Evolutionary conservation across 2,888 invertebrate species (phyloP).

Genomic region (Limnephilus marmoratus): DNA sequence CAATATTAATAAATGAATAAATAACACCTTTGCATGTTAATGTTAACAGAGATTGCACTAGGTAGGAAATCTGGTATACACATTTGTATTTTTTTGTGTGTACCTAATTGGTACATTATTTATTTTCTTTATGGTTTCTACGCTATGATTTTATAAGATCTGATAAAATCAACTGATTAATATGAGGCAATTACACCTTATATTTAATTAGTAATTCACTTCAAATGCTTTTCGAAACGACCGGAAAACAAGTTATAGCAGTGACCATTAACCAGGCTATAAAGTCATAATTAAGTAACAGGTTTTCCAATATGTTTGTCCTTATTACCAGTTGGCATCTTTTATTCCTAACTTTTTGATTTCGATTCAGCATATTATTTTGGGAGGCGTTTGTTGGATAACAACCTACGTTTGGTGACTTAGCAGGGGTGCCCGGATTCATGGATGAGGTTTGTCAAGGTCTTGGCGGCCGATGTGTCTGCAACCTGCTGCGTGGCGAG

Average conservation of each 20-base stretch:
- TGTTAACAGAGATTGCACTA: too few relatives aligned
- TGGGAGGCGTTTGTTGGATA: too few relatives aligned
- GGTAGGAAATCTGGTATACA: not conserved
- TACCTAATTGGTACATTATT: not conserved
- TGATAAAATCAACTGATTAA: slow-evolving; percentile 23
- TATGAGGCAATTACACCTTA: slow-evolving; percentile 7
- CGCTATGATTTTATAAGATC: not conserved
- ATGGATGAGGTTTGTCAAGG: too few relatives aligned
- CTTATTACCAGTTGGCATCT: not conserved
- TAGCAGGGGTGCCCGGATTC: too few relatives aligned
- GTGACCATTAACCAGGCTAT: slow-evolving; percentile 27
- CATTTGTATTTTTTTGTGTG: not conserved
- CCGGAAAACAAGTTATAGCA: slow-evolving; percentile 21
- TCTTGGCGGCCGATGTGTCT: too few relatives aligned
- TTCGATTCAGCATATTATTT: not conserved
- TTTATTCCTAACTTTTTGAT: not conserved
- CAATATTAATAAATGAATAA: not conserved
- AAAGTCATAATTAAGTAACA: slow-evolving; percentile 38
- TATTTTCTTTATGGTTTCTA: slow-evolving; percentile 15
- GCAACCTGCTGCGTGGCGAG: too few relatives aligned
- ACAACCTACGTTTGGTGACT: too few relatives aligned
- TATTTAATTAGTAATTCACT: slow-evolving; percentile 22
- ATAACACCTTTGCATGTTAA: not conserved
- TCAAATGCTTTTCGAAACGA: slow-evolving; percentile 9
- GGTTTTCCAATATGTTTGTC: slow-evolving; percentile 19